These are phyloP conservation scores for Melanotus villosus DNA, from an alignment of 2,888 invertebrate genomes.

Conservation along the genomic window DNA sequence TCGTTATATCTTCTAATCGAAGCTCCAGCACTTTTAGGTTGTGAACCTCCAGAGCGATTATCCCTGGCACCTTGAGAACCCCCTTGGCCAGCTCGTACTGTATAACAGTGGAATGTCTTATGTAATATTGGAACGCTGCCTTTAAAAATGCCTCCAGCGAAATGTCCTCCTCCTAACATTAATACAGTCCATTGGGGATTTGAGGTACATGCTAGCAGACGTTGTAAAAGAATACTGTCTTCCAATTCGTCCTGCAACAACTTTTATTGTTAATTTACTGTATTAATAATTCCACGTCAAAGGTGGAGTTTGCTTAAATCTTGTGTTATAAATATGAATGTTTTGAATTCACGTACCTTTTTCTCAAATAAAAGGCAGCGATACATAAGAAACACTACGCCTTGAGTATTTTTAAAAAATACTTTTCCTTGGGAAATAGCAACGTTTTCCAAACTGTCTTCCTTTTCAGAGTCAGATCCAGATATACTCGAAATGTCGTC, in stretches of 20 bases:
- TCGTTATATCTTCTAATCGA: slow-evolving; percentile 86
- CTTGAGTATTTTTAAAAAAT: slow-evolving; percentile 78
- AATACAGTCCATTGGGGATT: slow-evolving; percentile 77
- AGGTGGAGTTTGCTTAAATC: background rate
- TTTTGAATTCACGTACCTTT: slow-evolving; percentile 70
- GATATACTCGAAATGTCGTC: slow-evolving; percentile 72
- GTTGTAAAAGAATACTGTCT: slow-evolving; percentile 22
- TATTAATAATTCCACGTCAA: background rate
- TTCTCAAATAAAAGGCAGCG: slow-evolving; percentile 81
- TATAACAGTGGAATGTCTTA: slow-evolving; percentile 90
- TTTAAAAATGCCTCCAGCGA: slow-evolving; percentile 81
- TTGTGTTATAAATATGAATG: no score
- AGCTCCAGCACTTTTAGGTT: slow-evolving; percentile 86
- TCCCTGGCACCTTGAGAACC: slow-evolving; percentile 81
- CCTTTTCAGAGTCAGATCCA: slow-evolving; percentile 73
- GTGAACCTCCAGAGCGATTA: slow-evolving; percentile 71
- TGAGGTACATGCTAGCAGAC: slow-evolving; percentile 20
- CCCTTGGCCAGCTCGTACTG: slow-evolving; percentile 87
- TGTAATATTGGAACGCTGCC: slow-evolving; percentile 73
- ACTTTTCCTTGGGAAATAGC: slow-evolving; percentile 76
- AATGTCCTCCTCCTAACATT: slow-evolving; percentile 89
- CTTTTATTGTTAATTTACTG: background rate
- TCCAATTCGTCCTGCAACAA: slow-evolving; percentile 40
- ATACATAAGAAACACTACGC: slow-evolving; percentile 82
- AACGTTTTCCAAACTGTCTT: slow-evolving; percentile 62